These are phyloP conservation scores for Pocillopora grandis DNA, from an alignment of 92 coral and sea anemone genomes.

Conservation along the genomic window DNA sequence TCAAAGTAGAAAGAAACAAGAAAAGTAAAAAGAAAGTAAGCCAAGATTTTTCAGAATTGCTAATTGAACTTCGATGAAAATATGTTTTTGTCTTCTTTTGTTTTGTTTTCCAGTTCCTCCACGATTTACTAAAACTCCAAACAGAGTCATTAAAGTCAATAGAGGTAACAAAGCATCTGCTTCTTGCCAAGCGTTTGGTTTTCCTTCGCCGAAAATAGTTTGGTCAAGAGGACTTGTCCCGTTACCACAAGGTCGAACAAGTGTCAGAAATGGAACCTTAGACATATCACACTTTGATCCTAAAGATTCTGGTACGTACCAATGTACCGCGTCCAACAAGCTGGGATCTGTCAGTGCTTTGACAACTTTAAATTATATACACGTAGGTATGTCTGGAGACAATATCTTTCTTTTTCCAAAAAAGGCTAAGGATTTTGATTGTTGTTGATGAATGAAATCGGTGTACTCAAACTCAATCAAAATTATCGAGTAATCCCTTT, in stretches of 20 bases:
- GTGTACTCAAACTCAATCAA: background rate
- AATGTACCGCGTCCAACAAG: background rate
- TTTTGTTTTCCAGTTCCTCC: background rate
- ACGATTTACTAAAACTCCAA: background rate
- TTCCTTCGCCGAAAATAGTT: background rate
- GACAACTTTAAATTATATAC: background rate
- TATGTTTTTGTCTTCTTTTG: background rate
- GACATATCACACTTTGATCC: background rate
- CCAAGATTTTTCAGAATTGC: too few relatives aligned
- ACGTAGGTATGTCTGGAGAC: background rate
- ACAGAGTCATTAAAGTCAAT: background rate
- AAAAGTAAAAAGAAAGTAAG: background rate
- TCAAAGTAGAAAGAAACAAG: too few relatives aligned
- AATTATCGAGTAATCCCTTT: background rate
- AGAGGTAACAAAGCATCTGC: background rate
- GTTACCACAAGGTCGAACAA: background rate
- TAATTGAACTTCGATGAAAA: too few relatives aligned
- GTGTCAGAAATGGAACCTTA: background rate
- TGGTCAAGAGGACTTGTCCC: background rate
- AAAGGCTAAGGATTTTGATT: background rate
- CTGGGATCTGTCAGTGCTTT: background rate
- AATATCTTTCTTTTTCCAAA: background rate
- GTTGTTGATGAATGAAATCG: background rate
- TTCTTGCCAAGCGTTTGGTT: slow-evolving; percentile 1
- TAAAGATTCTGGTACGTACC: slow-evolving; percentile 3